phyloP scores from a whole-genome alignment of 1,140 invertebrate species.

The Anoplophora glabripennis region DNA sequence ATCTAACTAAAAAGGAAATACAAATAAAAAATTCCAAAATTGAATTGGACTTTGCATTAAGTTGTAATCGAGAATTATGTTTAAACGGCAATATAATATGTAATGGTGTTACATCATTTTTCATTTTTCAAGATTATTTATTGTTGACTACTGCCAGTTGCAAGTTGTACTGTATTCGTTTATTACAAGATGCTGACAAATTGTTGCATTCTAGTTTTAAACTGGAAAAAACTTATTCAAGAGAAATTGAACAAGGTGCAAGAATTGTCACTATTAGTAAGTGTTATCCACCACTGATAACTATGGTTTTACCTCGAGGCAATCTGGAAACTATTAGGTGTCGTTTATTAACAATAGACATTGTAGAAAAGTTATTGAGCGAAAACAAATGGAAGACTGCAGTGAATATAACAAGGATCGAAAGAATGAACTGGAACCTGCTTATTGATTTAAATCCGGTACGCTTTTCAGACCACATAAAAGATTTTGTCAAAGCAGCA shows the following conservation, averaged over 20 bases:
- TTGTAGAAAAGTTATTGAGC: slow-evolving; percentile 25
- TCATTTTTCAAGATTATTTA: slow-evolving; percentile 25
- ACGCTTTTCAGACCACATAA: slow-evolving; percentile 26
- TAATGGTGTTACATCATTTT: slow-evolving; percentile 23
- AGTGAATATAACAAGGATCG: slow-evolving; percentile 23
- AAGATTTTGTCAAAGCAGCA: slow-evolving; percentile 29
- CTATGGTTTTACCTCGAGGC: slow-evolving; percentile 31
- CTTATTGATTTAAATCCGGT: slow-evolving; percentile 32
- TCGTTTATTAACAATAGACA: slow-evolving; percentile 32
- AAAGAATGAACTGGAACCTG: slow-evolving; percentile 34
- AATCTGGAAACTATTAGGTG: slow-evolving; percentile 34
- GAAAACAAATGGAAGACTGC: slow-evolving; percentile 25
- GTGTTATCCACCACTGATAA: slow-evolving; percentile 15
- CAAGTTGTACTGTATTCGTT: slow-evolving; percentile 17
- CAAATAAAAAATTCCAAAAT: neutral
- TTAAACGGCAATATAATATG: slow-evolving; percentile 22
- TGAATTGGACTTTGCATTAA: slow-evolving; percentile 13
- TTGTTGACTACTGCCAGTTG: slow-evolving; percentile 22
- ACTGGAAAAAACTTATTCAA: slow-evolving; percentile 12
- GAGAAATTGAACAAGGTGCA: slow-evolving; percentile 33
- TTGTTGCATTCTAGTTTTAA: neutral
- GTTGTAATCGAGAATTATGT: slow-evolving; percentile 22
- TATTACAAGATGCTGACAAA: neutral
- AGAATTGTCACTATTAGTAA: slow-evolving; percentile 25
- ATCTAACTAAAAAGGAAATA: slow-evolving; percentile 1